phyloP scores from a whole-genome alignment of 2,797 vertebrate genomes.

The Xerus rutilus region DNA sequence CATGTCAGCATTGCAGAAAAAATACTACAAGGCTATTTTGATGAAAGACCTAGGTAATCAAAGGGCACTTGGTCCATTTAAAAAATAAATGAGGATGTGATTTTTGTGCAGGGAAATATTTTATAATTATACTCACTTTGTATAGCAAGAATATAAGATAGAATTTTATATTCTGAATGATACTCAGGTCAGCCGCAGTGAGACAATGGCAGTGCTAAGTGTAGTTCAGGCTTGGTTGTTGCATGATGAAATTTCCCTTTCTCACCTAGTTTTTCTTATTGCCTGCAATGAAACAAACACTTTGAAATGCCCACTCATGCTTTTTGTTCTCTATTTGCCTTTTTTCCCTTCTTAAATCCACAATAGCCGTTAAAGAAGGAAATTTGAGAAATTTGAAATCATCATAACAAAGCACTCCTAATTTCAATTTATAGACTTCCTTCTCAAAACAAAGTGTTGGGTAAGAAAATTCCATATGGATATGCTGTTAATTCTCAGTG shows the following conservation, averaged over 20 bases:
- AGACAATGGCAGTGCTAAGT: background rate
- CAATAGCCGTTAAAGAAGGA: background rate
- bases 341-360: background rate
- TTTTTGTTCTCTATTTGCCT: background rate
- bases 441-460: too few species aligned
- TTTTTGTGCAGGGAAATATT: background rate
- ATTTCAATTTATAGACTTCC: background rate
- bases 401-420: background rate
- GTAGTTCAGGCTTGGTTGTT: background rate
- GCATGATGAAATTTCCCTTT: background rate
- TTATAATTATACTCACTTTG: background rate
- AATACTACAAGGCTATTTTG: conserved; percentile 95
- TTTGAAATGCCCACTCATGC: background rate
- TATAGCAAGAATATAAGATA: background rate
- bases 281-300: background rate
- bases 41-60: conserved; percentile 93
- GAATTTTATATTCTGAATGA: background rate
- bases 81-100: background rate
- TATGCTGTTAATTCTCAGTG: background rate
- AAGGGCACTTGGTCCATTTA: background rate
- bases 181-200: background rate
- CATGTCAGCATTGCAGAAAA: conserved; percentile 95
- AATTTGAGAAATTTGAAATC: background rate
- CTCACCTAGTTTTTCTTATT: background rate
- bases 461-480: too few species aligned